Percentiles rank a stretch among this genome's conserved stretches.
These are phyloP conservation scores for Ianthella basta DNA, from an alignment of 37 sponge, comb jelly and placozoan genomes.

Conservation along the genomic window DNA sequence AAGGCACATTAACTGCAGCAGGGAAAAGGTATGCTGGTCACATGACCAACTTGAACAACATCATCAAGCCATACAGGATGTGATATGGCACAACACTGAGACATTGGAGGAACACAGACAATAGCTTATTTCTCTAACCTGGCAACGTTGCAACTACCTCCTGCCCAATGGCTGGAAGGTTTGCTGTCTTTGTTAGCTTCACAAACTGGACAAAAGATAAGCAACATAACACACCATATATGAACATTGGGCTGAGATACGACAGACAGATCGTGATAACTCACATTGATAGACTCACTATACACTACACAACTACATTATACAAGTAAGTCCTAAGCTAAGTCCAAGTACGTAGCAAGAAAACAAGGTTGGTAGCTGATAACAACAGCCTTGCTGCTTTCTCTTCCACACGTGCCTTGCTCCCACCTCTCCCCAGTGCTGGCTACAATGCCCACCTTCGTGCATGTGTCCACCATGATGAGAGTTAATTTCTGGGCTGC, in stretches of 20 bases:
- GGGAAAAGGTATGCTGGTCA: no score
- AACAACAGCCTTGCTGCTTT: not conserved
- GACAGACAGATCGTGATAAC: no score
- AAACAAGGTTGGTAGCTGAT: no score
- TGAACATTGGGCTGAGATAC: no score
- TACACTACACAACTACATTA: no score
- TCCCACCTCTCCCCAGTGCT: no score
- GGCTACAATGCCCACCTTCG: constrained; percentile 28
- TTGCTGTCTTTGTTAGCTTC: not conserved
- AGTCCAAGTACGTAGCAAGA: no score
- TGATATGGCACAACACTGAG: not conserved
- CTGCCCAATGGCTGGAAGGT: constrained; percentile 47
- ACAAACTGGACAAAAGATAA: not conserved
- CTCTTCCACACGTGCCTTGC: not conserved
- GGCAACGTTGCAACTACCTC: constrained; percentile 56
- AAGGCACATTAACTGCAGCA: not conserved
- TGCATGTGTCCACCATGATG: constrained; percentile 63
- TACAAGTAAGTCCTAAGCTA: no score
- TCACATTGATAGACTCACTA: no score
- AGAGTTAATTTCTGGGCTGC: constrained; percentile 84
- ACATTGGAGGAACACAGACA: not conserved
- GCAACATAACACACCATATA: not conserved
- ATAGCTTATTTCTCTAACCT: constrained; percentile 26
- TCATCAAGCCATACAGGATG: not conserved
- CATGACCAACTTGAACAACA: no score